phyloP scores from a whole-genome alignment of 2,888 invertebrate species.

The Trachelus iudaicus region DNA sequence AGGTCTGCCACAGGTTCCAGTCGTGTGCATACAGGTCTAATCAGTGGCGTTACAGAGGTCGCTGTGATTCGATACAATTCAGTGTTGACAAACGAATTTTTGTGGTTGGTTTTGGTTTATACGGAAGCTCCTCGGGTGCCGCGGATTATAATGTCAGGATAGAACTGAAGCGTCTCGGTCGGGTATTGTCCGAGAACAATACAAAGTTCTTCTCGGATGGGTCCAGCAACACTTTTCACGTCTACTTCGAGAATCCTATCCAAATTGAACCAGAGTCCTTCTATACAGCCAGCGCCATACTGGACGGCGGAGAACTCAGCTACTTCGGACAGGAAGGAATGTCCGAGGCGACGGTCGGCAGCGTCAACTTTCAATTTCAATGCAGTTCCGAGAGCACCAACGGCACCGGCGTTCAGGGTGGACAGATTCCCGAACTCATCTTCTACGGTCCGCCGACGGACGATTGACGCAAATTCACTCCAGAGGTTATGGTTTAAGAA shows the following conservation, averaged over 20 bases:
- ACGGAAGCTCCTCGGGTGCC: conserved; percentile 95
- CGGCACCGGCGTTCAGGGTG: conserved; percentile 96
- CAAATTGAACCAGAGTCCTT: conserved; percentile 94
- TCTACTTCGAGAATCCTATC: conserved; percentile 84
- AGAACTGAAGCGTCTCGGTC: conserved; percentile 89
- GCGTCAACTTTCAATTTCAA: conserved; percentile 96
- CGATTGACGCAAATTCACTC: conserved; percentile 52
- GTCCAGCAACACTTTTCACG: conserved; percentile 94
- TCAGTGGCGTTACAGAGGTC: conserved; percentile 96
- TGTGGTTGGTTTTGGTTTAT: conserved; percentile 94
- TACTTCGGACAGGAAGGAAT: conserved; percentile 98
- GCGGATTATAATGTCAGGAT: conserved; percentile 96
- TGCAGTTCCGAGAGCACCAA: conserved; percentile 98
- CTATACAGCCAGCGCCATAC: conserved; percentile 94
- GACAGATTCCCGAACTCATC: conserved; percentile 96
- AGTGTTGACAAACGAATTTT: conserved; percentile 95
- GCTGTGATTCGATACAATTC: conserved; percentile 97
- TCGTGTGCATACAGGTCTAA: conserved; percentile 96
- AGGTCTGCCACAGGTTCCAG: conserved; percentile 95
- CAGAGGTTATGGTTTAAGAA: conserved; percentile 42
- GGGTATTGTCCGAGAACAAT: conserved; percentile 89
- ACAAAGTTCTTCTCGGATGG: conserved; percentile 97
- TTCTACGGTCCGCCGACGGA: conserved; percentile 87
- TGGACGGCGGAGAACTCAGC: conserved; percentile 93
- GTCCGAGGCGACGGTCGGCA: conserved; percentile 92